phyloP scores from a whole-genome alignment of 2,888 invertebrate genomes.

The Cabera pusaria region DNA sequence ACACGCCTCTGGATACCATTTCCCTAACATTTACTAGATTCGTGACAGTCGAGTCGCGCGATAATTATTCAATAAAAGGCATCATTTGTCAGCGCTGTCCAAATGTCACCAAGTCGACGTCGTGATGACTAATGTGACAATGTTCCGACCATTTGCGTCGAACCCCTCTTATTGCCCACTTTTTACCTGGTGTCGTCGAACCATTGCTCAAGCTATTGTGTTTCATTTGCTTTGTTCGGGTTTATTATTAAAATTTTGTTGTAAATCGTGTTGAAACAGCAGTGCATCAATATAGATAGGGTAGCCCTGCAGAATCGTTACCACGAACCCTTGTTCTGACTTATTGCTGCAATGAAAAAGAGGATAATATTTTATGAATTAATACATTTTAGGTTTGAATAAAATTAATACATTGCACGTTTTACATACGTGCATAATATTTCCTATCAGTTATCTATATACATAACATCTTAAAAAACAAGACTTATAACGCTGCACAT shows the following conservation, averaged over 20 bases:
- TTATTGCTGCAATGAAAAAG: too few relatives aligned
- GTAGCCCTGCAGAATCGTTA: too few relatives aligned
- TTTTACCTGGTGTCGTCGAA: slow-evolving; percentile 69
- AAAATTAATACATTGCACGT: too few relatives aligned
- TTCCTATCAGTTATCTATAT: too few relatives aligned
- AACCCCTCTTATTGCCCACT: slow-evolving; percentile 69
- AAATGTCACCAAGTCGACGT: slow-evolving; percentile 73
- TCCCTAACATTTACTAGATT: slow-evolving; percentile 53
- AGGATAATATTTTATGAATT: too few relatives aligned
- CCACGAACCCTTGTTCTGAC: too few relatives aligned
- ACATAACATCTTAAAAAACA: too few relatives aligned
- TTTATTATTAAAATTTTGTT: slow-evolving; percentile 48
- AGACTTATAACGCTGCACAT: too few relatives aligned
- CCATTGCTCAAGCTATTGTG: slow-evolving; percentile 75
- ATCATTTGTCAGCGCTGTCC: slow-evolving; percentile 75
- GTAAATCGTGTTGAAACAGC: slow-evolving; percentile 40
- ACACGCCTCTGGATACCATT: slow-evolving; percentile 35
- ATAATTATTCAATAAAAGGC: slow-evolving; percentile 79
- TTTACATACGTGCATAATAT: too few relatives aligned
- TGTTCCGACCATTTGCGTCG: slow-evolving; percentile 68
- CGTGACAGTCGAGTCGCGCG: slow-evolving; percentile 49
- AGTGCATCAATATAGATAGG: too few relatives aligned
- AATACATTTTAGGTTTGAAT: too few relatives aligned
- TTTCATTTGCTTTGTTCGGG: slow-evolving; percentile 50
- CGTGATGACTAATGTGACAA: slow-evolving; percentile 74